Evolutionary conservation across 2,888 invertebrate species (phyloP).

Genomic region (Cyaniris semiargus): DNA sequence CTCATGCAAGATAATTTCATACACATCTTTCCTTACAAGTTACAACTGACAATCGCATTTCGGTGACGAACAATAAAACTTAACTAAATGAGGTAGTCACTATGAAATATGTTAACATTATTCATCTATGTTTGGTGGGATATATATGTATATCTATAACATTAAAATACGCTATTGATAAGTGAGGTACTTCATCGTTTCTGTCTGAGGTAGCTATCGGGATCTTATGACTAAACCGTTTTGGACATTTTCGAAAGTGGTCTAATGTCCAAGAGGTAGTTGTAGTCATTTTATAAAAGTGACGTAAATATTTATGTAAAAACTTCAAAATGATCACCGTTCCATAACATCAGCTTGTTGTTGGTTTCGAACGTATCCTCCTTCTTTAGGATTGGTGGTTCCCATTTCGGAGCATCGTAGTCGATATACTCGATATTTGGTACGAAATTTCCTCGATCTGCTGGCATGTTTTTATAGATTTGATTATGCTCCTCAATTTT

Average conservation of each 20-base stretch:
- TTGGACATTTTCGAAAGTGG: conserved; percentile 39
- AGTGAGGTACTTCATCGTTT: conserved; percentile 72
- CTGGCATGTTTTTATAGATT: conserved; percentile 1
- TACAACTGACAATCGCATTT: conserved; percentile 33
- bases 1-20: conserved; percentile 42
- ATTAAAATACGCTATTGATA: conserved; percentile 73
- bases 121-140: conserved; percentile 75
- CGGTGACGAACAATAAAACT: conserved; percentile 48
- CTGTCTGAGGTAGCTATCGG: conserved; percentile 66
- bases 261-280: conserved; percentile 9
- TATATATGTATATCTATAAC: conserved; percentile 65
- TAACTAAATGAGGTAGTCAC: conserved; percentile 75
- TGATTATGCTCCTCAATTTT: conserved; percentile 35
- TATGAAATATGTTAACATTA: conserved; percentile 70
- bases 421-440: conserved; percentile 34
- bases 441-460: conserved; percentile 18
- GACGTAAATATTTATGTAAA: conserved; percentile 44
- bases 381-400: conserved; percentile 56
- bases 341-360: conserved; percentile 51
- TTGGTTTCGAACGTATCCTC: conserved; percentile 47
- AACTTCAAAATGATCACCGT: conserved; percentile 57
- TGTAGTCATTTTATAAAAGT: conserved; percentile 30
- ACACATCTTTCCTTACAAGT: conserved; percentile 36
- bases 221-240: conserved; percentile 31
- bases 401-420: conserved; percentile 48